Base-by-base conservation (phyloP, 2,888 invertebrate species). In the Coelinius sp. region DNA sequence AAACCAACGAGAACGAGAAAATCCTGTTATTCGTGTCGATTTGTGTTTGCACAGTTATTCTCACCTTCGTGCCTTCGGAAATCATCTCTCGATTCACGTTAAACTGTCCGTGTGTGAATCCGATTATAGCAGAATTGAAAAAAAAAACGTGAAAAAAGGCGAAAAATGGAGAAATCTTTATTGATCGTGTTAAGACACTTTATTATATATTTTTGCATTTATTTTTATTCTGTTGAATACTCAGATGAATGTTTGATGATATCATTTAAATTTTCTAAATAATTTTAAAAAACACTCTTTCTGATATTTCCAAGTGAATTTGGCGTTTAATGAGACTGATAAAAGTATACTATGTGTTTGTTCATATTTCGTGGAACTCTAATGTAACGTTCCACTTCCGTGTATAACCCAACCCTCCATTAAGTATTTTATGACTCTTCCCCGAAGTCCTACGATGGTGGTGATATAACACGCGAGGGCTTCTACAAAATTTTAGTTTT, bases 81-180 rank as follows among this genome's bases (percentile, higher is more conserved):
- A 75, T 70, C 71, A 67, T 52, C 41, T 62, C 56, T 56, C 71
- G 66, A 73, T 72, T 74, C 71, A 68, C 59, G 69, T 75, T 73
- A 66, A 73, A 64, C 53, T 70, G 44, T 70, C 53, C 67, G 68
- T 56, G 64, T 68, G 71, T 27, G 56, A 56, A 53, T 41, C 67
- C 59, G 25, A 52, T 46, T 31, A 20, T 17, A 20, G 3, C 65
- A 31, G 31, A 31, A 6, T 49, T 20, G 49, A 17, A 5, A 17
- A 49, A 20, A n/a, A n/a, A n/a, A n/a, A n/a, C 17, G 49, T 2
- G 10, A 4, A 27, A 7, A 25, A 56, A 41, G 44, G 49, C 2
- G 53, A 38, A 68, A 64, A 68, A 24, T 62, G 17, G 17, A 22
- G 20, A 49, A 41, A 70, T 49, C 49, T 17, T 17, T 49, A 49